Base-by-base conservation (phyloP, 2,888 invertebrate genomes). In the Nomada ruficornis region DNA sequence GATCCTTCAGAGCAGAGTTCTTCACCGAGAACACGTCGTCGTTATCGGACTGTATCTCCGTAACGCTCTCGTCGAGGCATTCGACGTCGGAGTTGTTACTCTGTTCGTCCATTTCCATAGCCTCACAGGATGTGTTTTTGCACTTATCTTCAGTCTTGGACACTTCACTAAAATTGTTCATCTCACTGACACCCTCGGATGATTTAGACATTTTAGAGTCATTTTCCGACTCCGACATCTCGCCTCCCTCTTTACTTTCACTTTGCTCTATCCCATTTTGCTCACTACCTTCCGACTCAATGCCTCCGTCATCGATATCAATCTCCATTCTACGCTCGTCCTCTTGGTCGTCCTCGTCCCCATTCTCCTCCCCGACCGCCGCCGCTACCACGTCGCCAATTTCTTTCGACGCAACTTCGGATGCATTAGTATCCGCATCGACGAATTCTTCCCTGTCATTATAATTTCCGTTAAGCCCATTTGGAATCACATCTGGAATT, bases 151-250 rank as follows among this genome's bases (percentile, higher is more conserved):
- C 91, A 72, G 86, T 90, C 86, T 92, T 92, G 70, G 92, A 91
- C 89, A 92, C 91, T 91, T 92, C 93, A 90, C 91, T 91, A 88
- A 92, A 81, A 94, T 93, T 90, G 94, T 96, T 93, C 84, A 95
- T 95, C 88, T 95, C 95, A 92, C 95, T 95, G 60, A 94, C 94
- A 85, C 94, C 94, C 29, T 88, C 89, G 13, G 85, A 80, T 18
- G 88, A 86, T 73, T 88, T 85, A 9, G 86, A 85, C 63, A 84
- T 54, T 67, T 90, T 88, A 10, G 88, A 85, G 69, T 91, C 87
- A 60, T 74, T 80, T 36, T 76, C 76, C 23, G 80, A 86, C 79
- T 81, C 85, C 2, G 71, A 85, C 59, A 70, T 73, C 47, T 84
- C 86, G 77, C 77, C 80, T 54, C 62, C 83, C 68, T 36, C 36